Conservation (phyloP, 2,888 invertebrate species). For the Myopa tessellatipennis region DNA sequence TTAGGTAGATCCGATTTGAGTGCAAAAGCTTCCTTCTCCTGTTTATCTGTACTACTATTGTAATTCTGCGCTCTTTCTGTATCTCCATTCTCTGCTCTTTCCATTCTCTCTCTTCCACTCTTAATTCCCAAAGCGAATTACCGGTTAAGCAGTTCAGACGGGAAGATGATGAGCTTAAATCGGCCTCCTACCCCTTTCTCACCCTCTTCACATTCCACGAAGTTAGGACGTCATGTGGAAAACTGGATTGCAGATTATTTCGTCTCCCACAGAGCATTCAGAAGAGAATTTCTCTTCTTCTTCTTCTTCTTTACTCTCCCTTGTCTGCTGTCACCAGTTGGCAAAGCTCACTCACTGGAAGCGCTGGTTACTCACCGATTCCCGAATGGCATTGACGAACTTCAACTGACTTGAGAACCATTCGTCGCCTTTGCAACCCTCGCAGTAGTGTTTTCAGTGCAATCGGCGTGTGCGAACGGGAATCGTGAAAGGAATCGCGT, state of each 20-base stretch:
- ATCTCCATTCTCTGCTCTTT: no score
- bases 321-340: background rate
- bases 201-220: no score
- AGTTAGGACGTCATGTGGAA: no score
- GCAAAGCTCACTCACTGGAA: background rate
- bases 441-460: conserved; percentile 62
- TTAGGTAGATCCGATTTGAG: conserved; percentile 8
- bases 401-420: conserved; percentile 29
- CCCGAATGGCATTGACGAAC: conserved; percentile 15
- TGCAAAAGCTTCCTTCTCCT: background rate
- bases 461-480: conserved; percentile 63
- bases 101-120: no score
- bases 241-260: no score
- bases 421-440: conserved; percentile 51
- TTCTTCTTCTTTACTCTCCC: background rate
- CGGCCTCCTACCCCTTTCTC: no score
- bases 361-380: background rate
- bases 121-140: no score
- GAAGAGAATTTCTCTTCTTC: background rate
- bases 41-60: no score
- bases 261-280: background rate
- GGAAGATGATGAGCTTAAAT: no score
- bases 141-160: no score
- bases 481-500: conserved; percentile 50
- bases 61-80: no score